A percentile compares a stretch with the other conserved stretches of the same genome.
phyloP scores from a whole-genome alignment of 2,888 invertebrate genomes.

The Tanaodytes sp. region DNA sequence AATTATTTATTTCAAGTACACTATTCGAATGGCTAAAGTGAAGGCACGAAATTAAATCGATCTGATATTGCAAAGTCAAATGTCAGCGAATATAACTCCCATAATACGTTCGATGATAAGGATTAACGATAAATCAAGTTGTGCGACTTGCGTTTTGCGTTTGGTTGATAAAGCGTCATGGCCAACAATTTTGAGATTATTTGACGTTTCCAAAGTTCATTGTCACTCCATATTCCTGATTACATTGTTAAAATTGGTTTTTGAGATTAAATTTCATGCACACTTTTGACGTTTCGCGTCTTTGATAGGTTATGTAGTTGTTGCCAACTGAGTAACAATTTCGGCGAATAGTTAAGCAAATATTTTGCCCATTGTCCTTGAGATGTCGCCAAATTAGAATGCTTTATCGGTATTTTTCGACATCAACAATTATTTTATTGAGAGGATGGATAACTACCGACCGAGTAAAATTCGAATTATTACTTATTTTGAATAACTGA shows the following conservation, averaged over 20 bases:
- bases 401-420: too few relatives aligned
- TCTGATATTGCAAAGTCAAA: slow-evolving; percentile 42
- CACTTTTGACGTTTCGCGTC: neutral
- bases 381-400: too few relatives aligned
- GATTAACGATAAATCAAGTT: slow-evolving; percentile 20
- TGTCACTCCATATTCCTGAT: slow-evolving; percentile 2
- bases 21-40: slow-evolving; percentile 2
- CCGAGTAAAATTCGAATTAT: too few relatives aligned
- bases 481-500: too few relatives aligned
- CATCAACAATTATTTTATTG: too few relatives aligned
- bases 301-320: too few relatives aligned
- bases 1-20: too few relatives aligned
- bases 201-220: slow-evolving; percentile 19
- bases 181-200: slow-evolving; percentile 24
- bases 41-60: slow-evolving; percentile 14
- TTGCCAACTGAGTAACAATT: neutral
- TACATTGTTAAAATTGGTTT: neutral
- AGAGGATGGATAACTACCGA: too few relatives aligned
- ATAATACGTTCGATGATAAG: slow-evolving; percentile 28
- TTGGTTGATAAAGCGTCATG: slow-evolving; percentile 19
- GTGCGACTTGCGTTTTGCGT: slow-evolving; percentile 12
- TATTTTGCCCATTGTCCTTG: too few relatives aligned
- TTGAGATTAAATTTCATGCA: neutral
- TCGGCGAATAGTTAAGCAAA: too few relatives aligned
- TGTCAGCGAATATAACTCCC: slow-evolving; percentile 40